phyloP scores from a whole-genome alignment of 2,797 vertebrate species.

The Eulemur coronatus region DNA sequence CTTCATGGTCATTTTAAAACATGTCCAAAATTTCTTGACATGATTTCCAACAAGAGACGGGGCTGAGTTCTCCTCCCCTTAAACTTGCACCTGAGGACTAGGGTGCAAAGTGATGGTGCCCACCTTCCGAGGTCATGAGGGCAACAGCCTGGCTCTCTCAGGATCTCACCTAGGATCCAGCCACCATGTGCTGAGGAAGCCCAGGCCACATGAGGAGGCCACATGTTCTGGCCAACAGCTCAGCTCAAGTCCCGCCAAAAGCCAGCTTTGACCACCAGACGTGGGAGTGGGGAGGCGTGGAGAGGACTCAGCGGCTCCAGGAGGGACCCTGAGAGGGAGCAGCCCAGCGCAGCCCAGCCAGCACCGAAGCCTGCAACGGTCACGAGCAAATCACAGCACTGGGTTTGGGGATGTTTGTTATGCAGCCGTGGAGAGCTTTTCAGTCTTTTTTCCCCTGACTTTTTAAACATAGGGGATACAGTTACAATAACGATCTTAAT shows the following conservation, averaged over 20 bases:
- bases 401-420: not conserved
- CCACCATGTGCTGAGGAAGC: not conserved
- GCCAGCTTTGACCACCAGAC: not conserved
- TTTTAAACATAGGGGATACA: not conserved
- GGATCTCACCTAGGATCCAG: not conserved
- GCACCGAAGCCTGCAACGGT: not conserved
- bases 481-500: not conserved
- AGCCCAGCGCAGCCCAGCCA: not conserved
- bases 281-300: fast-evolving
- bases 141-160: not conserved
- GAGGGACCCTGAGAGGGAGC: not conserved
- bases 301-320: fast-evolving
- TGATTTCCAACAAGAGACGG: not conserved
- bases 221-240: not conserved
- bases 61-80: not conserved
- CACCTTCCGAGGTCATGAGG: not conserved
- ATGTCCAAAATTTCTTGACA: not conserved
- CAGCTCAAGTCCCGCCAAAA: not conserved
- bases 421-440: not conserved
- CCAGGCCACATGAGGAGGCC: not conserved
- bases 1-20: not conserved
- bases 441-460: not conserved
- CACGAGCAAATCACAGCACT: too few relatives aligned
- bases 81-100: not conserved
- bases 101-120: too few relatives aligned